Percentiles rank a stretch among this genome's conserved stretches.
These are phyloP conservation scores for Hybos culiciformis DNA, from an alignment of 2,888 invertebrate genomes.

Conservation along the genomic window DNA sequence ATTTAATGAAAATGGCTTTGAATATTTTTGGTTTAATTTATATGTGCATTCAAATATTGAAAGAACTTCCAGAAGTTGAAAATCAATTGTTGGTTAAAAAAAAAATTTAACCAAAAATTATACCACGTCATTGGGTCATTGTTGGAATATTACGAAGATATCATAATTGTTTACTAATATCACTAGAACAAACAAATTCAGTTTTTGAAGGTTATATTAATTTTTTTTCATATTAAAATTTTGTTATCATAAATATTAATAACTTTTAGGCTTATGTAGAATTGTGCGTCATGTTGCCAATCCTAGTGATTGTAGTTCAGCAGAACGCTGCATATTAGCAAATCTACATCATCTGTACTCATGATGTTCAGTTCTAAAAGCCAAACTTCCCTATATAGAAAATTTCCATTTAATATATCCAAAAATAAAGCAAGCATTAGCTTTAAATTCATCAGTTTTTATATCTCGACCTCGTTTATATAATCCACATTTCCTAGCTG, in stretches of 20 bases:
- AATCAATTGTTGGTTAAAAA: conserved; percentile 56
- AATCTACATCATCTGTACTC: conserved; percentile 87
- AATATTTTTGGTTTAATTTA: conserved; percentile 91
- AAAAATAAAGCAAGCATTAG: conserved; percentile 56
- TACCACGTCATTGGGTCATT: conserved; percentile 78
- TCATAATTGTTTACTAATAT: conserved; percentile 80
- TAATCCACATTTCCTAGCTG: conserved; percentile 76
- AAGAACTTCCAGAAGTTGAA: conserved; percentile 88
- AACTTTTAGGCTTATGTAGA: too few relatives aligned
- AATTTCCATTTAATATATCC: conserved; percentile 80
- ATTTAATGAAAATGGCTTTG: conserved; percentile 89
- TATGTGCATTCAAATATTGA: conserved; percentile 80
- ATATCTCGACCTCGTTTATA: conserved; percentile 67
- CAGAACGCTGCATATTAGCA: conserved; percentile 86
- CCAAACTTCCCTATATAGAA: conserved; percentile 66
- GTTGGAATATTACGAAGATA: conserved; percentile 89
- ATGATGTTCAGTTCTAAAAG: conserved; percentile 69
- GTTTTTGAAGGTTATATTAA: conserved; percentile 91
- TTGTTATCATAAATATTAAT: too few relatives aligned
- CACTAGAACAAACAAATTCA: conserved; percentile 75
- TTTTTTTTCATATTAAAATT: too few relatives aligned
- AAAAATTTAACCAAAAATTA: conserved; percentile 74
- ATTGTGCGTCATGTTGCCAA: conserved; percentile 86
- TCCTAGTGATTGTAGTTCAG: conserved; percentile 88
- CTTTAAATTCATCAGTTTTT: conserved; percentile 40